phyloP scores from a whole-genome alignment of 92 coral and sea anemone genomes.

The Paragorgia papillata region DNA sequence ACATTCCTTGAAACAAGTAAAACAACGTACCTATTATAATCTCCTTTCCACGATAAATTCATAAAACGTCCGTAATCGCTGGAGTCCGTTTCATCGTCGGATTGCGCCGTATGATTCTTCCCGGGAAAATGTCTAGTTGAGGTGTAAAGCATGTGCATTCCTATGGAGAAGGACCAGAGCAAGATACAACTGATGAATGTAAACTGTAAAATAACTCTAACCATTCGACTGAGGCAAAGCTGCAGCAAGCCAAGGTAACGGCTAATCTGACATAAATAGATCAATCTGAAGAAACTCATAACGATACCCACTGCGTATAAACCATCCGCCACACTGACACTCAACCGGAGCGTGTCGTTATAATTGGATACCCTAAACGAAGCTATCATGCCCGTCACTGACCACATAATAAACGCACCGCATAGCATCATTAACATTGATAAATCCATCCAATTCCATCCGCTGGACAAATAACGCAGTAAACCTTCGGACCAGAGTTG shows the following conservation, averaged over 20 bases:
- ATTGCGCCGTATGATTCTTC: constrained; percentile 48
- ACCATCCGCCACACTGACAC: constrained; percentile 87
- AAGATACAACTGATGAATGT: constrained; percentile 95
- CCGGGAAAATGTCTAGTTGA: constrained; percentile 85
- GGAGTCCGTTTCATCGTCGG: not conserved
- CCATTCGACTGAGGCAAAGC: constrained; percentile 95
- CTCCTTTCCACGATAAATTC: constrained; percentile 35
- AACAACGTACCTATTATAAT: not conserved
- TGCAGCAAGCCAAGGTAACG: constrained; percentile 93
- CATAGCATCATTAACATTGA: constrained; percentile 80
- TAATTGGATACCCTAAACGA: constrained; percentile 19
- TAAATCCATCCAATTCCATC: constrained; percentile 99
- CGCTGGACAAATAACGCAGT: constrained; percentile 79
- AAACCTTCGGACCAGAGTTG: constrained; percentile 87
- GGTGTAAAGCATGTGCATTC: constrained; percentile 89
- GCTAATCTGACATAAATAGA: constrained; percentile 96
- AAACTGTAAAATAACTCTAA: constrained; percentile 95
- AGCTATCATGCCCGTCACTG: constrained; percentile 43
- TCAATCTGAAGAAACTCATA: constrained; percentile 90
- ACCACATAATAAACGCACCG: constrained; percentile 82
- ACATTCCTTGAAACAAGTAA: too few relatives aligned
- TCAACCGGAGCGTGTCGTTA: constrained; percentile 42
- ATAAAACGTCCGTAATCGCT: constrained; percentile 3
- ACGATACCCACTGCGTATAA: constrained; percentile 91
- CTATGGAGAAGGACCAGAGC: constrained; percentile 88